Base-by-base conservation (phyloP, 2,888 invertebrate species). In the Harpalus rufipes region DNA sequence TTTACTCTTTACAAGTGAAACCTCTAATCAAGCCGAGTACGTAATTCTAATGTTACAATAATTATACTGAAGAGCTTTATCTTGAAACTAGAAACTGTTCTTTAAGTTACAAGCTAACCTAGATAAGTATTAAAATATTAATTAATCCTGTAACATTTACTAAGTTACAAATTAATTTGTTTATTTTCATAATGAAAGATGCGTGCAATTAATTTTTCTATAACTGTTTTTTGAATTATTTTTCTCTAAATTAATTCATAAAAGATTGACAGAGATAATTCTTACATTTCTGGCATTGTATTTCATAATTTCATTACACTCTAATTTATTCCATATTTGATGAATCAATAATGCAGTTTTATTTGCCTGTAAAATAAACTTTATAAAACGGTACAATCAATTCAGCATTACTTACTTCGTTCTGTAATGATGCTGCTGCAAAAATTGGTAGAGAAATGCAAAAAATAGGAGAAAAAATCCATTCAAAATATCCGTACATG, bases 321-420 rank as follows among this genome's bases (percentile, higher is more conserved):
- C n/a, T 3, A 61, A 32, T 39, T 81, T 63, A 65, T 81, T 81
- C 81, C 81, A 81, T 18, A 65, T 63, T 81, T 81, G 65, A 63
- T 81, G 81, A 7, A 81, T 44, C 5, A 81, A 12, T 32, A 25
- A 8, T 7, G 41, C 44, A 14, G 63, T 39, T 81, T 65, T 81
- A 81, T 81, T 81, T 63, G 81, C 81, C 81, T 81, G 44, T 39
- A 72, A 72, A 41, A 5, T 32, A 18, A 68, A 16, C n/a, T 14
- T 59, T 59, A 59, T 59, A 1, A n/a, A 74, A 39, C 21, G 14
- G 5, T 74, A 16, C 3, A 4, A 8, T 39, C 0, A 16, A 56
- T 21, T 1, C 18, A 16, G 10, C 21, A 80, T 39, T 41, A 12
- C 72, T 76, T 51, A 76, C 76, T 21, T 76, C 76, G 1, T 51